Percentiles rank a stretch among this genome's conserved stretches.
Evolutionary conservation across 2,113 vertebrate genomes (phyloP).

Genomic region (Pseudorhombus dupliciocellatus): DNA sequence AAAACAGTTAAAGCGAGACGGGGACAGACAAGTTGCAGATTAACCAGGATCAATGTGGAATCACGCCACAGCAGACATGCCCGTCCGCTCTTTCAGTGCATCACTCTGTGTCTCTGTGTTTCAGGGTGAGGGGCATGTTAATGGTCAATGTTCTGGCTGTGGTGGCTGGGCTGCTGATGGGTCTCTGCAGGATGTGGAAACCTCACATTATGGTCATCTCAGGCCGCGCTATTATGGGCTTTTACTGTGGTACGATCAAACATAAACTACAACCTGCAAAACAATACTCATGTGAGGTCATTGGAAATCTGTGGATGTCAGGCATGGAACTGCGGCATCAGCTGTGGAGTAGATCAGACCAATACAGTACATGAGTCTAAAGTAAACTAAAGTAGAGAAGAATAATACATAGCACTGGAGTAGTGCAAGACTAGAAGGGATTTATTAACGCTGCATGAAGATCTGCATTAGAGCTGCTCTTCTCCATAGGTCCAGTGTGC

Average conservation of each 20-base stretch:
- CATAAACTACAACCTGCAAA: background rate
- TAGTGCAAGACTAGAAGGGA: too few species aligned
- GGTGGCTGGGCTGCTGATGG: slow-evolving; percentile 89
- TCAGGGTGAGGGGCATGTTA: slow-evolving; percentile 92
- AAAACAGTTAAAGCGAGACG: background rate
- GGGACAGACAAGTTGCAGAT: background rate
- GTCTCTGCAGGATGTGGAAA: slow-evolving; percentile 85
- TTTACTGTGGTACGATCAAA: slow-evolving; percentile 87
- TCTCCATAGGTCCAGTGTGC: too few species aligned
- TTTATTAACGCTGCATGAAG: too few species aligned
- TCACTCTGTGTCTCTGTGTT: background rate
- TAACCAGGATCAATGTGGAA: background rate
- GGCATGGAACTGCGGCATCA: too few species aligned
- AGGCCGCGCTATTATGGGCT: slow-evolving; percentile 89
- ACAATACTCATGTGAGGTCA: background rate
- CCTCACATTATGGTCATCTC: slow-evolving; percentile 91
- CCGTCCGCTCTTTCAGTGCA: background rate
- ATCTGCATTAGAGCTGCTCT: too few species aligned
- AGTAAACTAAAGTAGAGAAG: too few species aligned
- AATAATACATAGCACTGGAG: too few species aligned
- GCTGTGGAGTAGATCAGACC: too few species aligned
- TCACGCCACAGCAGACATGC: background rate
- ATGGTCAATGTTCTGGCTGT: slow-evolving; percentile 88
- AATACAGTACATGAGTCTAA: too few species aligned
- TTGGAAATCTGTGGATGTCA: background rate